Evolutionary conservation across 2,888 invertebrate genomes (phyloP), one percentile per base, ranked within the genome.

Genomic region (Charanyca ferruginea): DNA sequence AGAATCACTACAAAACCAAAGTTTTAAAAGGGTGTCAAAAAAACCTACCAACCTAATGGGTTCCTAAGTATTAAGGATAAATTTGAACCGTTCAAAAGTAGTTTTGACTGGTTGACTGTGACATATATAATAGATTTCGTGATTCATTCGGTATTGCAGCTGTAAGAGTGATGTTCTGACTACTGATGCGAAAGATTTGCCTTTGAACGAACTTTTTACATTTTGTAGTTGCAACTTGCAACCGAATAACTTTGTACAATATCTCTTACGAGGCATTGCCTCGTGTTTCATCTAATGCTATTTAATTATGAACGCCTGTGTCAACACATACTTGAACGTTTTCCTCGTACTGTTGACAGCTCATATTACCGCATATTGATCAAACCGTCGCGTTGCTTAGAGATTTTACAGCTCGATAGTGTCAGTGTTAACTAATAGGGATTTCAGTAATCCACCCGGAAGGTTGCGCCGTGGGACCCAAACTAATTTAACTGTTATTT

Each of bases 391-490:
- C 52, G 68, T 71, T 74, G 62, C 66, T 61, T 61, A 53, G 63
- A 73, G 76, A 81, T 79, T 72, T 73, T 58, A 44, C 47, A 54
- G 58, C 49, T 73, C 73, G 77, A 80, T 80, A 76, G 45, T 51
- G 60, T 68, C 66, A 55, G 63, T 57, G 53, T 55, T 70, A 73
- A 75, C 72, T 69, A 64, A 61, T 73, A 58, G 52, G 72, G 80
- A 76, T 83, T 81, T 62, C 48, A 73, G 64, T 85, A 85, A 83
- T 83, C 81, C 73, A 49, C 45, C 53, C 62, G 75, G 73, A 83
- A 85, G 78, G 82, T 74, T 63, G 55, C 16, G 44, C 67, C 63
- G 45, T 32, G n/a, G 9, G 8, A 41, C 41, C 20, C 55, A 60
- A 16, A 61, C 51, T 25, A 68, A 68, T 59, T 38, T 61, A 67